Evolutionary conservation across 2,888 invertebrate genomes (phyloP), one percentile per base, ranked within the genome.

Genomic region (Brachyptera putata): DNA sequence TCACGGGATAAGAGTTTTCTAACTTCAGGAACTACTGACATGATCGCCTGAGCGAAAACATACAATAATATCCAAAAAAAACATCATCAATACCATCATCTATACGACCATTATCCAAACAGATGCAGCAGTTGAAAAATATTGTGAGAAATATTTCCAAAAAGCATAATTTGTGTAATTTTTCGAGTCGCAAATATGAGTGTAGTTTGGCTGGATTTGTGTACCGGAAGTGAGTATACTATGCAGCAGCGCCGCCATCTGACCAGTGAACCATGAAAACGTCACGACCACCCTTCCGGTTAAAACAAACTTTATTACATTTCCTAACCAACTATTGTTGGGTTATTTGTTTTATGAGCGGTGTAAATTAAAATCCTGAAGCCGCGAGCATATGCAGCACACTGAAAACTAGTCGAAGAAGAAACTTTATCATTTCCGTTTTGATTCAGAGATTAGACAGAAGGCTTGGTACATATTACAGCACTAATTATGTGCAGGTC

Each of bases 231-330:
- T 46, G 34, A 37, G 1, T 30, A 50, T 16, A 30, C 26, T n/a
- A n/a, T n/a, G n/a, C n/a, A n/a, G n/a, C n/a, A n/a, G 9, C 30
- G 18, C 30, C 50, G 34, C n/a, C 57, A 50, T 21, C 49, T 36
- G 57, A 43, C 49, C 60, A 61, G 14, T 41, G 41, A 46, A 26
- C 30, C 60, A 50, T 57, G 48, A 43, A 56, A 61, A 61, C 57
- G 60, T 39, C 56, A 57, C 49, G 48, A 41, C 56, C 60, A 41
- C 60, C 60, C 60, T 61, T 61, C 60, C 60, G 60, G 30, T 49
- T 25, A 18, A 25, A 50, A 16, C 50, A 21, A 21, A 50, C 50
- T 30, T 30, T 30, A 50, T 50, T 50, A 9, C 34, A 50, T 50
- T 50, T 53, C 53, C 53, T 36, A 53, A 18, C 53, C 53, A 50